Base-by-base conservation (phyloP, 2,113 vertebrate genomes). In the Puffinus mauretanicus region DNA sequence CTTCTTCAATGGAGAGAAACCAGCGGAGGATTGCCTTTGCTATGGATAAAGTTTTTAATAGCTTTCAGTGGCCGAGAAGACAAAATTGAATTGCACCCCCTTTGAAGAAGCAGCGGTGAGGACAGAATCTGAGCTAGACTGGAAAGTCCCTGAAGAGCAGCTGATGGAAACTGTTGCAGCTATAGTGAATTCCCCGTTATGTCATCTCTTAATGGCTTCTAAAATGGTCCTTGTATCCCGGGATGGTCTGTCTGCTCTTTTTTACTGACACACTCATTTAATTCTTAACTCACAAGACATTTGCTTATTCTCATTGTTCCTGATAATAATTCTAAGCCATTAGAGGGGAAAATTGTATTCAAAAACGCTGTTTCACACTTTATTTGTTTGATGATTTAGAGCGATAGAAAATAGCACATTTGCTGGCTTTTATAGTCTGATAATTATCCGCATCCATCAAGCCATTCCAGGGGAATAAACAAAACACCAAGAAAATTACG, bases 331-430 rank as follows among this genome's bases (percentile, higher is more conserved):
- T 98, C 98, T 98, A 91, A 98, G 72, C 98, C 97, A 98, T 98
- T 98, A 98, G 98, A 98, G 98, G 97, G 96, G 98, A 98, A 98
- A 98, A 98, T 98, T 98, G 98, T 98, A 98, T 98, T 98, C 97
- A 98, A 94, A 98, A 98, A 96, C 93, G 97, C 98, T 98, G 98
- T 98, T 98, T 98, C 98, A 98, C 98, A 98, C 98, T 98, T 98
- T 98, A 98, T 98, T 98, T 98, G 98, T 98, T 98, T 98, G 98
- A 98, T 98, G 98, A 98, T 98, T 98, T 98, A 98, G 97, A 98
- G 97, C 86, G 84, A 98, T 98, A 98, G 98, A 98, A 98, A 98
- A 98, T 96, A 98, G 97, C 98, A 96, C 98, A 98, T 98, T 98
- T 98, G 97, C 97, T 98, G 96, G 98, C 98, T 98, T 98, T 98